These are phyloP conservation scores for Osedax fenrisi DNA, from an alignment of 2,888 invertebrate species.

Conservation along the genomic window DNA sequence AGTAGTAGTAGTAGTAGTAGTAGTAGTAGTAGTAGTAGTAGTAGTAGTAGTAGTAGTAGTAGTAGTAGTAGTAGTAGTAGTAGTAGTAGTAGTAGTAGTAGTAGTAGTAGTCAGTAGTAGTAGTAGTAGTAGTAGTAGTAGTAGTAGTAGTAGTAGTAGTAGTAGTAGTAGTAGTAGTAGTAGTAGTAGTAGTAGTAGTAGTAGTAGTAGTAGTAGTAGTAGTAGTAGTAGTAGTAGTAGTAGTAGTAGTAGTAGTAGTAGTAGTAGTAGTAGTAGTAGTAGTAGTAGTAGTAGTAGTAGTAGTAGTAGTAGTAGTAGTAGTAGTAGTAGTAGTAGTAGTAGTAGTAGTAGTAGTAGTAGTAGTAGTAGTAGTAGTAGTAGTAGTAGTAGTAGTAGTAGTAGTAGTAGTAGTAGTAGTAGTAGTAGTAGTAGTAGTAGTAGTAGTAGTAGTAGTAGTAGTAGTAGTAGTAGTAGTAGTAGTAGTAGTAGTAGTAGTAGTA, in stretches of 20 bases:
- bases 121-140: conserved; percentile 18
- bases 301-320: conserved; percentile 22
- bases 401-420: conserved; percentile 8
- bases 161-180: conserved; percentile 20
- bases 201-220: conserved; percentile 17
- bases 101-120: neutral
- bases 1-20: neutral
- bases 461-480: neutral
- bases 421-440: neutral
- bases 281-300: conserved; percentile 24
- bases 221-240: conserved; percentile 17
- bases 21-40: neutral
- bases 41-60: neutral
- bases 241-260: neutral
- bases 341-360: conserved; percentile 21
- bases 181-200: conserved; percentile 13
- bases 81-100: conserved; percentile 18
- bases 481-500: neutral
- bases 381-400: conserved; percentile 13
- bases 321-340: conserved; percentile 20
- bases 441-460: neutral
- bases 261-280: conserved; percentile 9
- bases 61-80: neutral
- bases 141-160: conserved; percentile 20
- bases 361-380: conserved; percentile 15